A percentile compares a stretch with the other conserved stretches of the same genome.
phyloP scores from a whole-genome alignment of 2,888 invertebrate species.

The Diabrotica balteata region DNA sequence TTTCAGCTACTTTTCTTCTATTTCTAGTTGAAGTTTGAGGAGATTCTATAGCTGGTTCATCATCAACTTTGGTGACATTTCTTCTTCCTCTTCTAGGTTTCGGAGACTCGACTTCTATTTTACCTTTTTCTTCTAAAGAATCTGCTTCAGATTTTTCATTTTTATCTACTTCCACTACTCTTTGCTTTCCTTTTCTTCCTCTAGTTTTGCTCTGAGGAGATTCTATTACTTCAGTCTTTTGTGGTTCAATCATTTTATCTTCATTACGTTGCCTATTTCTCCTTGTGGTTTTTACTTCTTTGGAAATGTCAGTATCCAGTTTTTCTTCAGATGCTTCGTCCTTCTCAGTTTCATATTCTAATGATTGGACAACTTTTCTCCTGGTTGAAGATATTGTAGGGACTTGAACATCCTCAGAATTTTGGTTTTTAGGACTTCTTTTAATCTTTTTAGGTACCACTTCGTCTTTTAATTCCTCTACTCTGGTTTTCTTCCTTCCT shows the following conservation, averaged over 20 bases:
- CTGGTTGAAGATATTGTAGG: neutral
- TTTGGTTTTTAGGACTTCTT: conserved; percentile 1
- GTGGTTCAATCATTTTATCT: neutral
- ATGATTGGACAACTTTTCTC: neutral
- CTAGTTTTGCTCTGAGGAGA: neutral
- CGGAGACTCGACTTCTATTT: neutral
- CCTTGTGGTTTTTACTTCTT: neutral
- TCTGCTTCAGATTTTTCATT: neutral
- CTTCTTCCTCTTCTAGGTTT: conserved; percentile 18
- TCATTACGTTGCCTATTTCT: conserved; percentile 5
- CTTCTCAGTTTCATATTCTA: neutral
- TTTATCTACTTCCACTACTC: neutral
- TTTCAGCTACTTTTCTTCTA: conserved; percentile 2
- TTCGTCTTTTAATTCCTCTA: neutral
- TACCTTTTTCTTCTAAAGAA: neutral
- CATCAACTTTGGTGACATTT: conserved; percentile 2
- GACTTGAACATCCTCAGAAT: conserved; percentile 4
- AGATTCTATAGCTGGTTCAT: conserved; percentile 9
- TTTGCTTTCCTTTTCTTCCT: neutral
- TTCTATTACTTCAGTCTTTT: neutral
- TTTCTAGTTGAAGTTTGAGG: conserved; percentile 2
- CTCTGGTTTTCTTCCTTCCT: conserved; percentile 4
- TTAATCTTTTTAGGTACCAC: neutral
- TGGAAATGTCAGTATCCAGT: neutral
- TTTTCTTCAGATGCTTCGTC: neutral